These are phyloP conservation scores for Myotis lucifugus DNA, from an alignment of 2,113 vertebrate species.

Conservation along the genomic window DNA sequence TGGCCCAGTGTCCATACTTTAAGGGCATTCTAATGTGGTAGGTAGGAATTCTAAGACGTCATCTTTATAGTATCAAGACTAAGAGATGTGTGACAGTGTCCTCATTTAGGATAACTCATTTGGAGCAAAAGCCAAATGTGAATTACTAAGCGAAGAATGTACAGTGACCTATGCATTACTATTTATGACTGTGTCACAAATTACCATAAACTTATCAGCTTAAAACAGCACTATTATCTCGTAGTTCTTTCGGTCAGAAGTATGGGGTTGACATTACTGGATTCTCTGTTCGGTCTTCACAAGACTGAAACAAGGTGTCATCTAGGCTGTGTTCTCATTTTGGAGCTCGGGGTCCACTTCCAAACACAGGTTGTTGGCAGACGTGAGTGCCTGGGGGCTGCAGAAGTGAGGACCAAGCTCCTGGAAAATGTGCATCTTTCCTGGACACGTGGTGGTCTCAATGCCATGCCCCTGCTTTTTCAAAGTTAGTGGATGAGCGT, in stretches of 20 bases:
- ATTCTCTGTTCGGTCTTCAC: neutral
- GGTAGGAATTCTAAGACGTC: neutral
- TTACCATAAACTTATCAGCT: neutral
- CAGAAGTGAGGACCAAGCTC: neutral
- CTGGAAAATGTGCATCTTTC: neutral
- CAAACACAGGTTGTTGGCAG: accelerated
- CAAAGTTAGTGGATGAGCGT: neutral
- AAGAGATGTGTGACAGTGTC: neutral
- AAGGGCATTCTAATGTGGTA: neutral
- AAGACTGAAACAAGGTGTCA: neutral
- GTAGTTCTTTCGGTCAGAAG: neutral
- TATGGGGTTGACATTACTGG: neutral
- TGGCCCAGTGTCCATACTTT: neutral
- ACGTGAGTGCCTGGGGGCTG: neutral
- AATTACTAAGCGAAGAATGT: neutral
- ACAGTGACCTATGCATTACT: neutral
- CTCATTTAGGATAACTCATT: neutral
- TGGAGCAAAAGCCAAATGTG: neutral
- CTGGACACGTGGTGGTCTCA: neutral
- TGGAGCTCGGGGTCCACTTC: neutral
- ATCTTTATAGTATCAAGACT: neutral
- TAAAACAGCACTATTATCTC: neutral
- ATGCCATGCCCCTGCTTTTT: neutral
- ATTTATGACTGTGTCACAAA: neutral
- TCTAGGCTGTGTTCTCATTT: neutral